A percentile compares a stretch with the other conserved stretches of the same genome.
Evolutionary conservation across 92 coral and sea anemone species (phyloP).

Genomic region (Nematostella vectensis): DNA sequence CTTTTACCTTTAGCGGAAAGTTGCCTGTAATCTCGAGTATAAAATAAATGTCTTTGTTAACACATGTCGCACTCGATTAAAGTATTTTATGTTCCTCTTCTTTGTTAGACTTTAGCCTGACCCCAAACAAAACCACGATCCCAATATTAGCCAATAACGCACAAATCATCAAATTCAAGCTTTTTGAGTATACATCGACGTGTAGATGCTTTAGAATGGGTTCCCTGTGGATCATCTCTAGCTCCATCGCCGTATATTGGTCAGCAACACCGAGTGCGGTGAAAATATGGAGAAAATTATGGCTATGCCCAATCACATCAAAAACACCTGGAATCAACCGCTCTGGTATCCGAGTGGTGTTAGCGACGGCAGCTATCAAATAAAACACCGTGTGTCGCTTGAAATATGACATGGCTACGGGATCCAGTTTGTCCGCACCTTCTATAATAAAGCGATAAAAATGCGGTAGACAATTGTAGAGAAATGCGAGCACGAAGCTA

Average conservation of each 20-base stretch:
- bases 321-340: constrained; percentile 84
- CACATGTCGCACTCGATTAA: too few relatives aligned
- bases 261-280: constrained; percentile 89
- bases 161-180: constrained; percentile 67
- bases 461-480: constrained; percentile 73
- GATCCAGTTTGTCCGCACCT: constrained; percentile 26
- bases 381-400: constrained; percentile 71
- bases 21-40: too few relatives aligned
- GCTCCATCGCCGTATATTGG: constrained; percentile 73
- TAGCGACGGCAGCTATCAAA: constrained; percentile 76
- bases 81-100: constrained; percentile 83
- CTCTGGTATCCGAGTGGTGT: constrained; percentile 82
- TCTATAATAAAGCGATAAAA: constrained; percentile 52
- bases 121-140: constrained; percentile 77
- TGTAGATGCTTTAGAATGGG: constrained; percentile 34
- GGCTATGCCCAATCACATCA: constrained; percentile 90
- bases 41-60: too few relatives aligned
- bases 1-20: too few relatives aligned
- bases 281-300: constrained; percentile 86
- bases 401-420: constrained; percentile 58
- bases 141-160: constrained; percentile 52
- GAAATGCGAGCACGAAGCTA: constrained; percentile 70
- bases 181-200: constrained; percentile 46
- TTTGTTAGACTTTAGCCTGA: constrained; percentile 64
- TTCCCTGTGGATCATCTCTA: constrained; percentile 69